Conservation (phyloP, 2,888 invertebrate species). For the Caenorhabditis angaria region DNA sequence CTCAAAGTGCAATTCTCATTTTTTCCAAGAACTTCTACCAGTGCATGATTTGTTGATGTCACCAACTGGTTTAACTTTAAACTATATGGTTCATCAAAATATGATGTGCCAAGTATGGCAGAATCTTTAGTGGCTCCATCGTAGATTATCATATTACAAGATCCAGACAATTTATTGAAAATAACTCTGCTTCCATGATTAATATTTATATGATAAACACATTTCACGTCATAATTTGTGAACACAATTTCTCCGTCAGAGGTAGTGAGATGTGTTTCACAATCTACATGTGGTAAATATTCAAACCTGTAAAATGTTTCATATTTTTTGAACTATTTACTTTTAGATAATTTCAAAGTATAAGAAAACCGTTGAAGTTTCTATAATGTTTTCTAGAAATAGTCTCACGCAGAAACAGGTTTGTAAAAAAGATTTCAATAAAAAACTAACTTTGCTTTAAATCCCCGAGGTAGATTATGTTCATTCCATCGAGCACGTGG, state of each 20-base stretch:
- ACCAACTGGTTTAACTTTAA: background rate
- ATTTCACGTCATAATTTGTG: background rate
- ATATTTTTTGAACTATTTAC: too few relatives aligned
- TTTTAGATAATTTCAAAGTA: too few relatives aligned
- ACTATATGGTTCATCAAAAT: too few relatives aligned
- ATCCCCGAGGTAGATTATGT: background rate
- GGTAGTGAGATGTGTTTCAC: background rate
- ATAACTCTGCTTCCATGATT: background rate
- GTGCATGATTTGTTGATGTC: background rate
- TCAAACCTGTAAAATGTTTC: background rate
- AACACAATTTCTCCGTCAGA: background rate
- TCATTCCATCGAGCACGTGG: background rate
- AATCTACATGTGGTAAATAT: background rate
- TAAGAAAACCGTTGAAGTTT: too few relatives aligned
- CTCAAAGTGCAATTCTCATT: too few relatives aligned
- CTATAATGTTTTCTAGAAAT: too few relatives aligned
- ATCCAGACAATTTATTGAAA: background rate
- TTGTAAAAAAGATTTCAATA: too few relatives aligned
- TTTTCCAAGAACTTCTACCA: too few relatives aligned
- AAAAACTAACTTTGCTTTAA: background rate
- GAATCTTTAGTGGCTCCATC: background rate
- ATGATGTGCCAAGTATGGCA: background rate
- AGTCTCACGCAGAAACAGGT: too few relatives aligned
- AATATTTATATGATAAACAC: background rate
- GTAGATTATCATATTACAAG: background rate